Conservation (phyloP, 2,113 vertebrate genomes). For the Naja naja region DNA sequence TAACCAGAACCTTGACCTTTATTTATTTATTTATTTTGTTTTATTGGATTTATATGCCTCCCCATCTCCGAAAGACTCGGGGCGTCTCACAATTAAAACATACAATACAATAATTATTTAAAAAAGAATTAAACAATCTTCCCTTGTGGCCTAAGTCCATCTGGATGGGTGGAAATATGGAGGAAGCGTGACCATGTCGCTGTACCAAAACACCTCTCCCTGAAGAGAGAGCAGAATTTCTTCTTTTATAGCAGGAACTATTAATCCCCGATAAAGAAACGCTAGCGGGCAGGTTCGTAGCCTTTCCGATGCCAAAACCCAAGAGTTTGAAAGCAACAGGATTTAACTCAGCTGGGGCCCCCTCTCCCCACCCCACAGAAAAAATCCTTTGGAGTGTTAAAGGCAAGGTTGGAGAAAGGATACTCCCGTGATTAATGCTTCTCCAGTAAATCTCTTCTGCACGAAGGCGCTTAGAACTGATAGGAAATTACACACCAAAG, state of each 20-base stretch:
- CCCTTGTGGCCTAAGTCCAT: not conserved
- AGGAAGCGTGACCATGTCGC: not conserved
- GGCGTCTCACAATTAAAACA: too few species aligned
- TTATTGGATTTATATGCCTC: too few species aligned
- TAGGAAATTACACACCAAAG: constrained; percentile 7
- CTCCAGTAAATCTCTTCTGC: constrained; percentile 9
- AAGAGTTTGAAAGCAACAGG: not conserved
- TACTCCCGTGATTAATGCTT: not conserved
- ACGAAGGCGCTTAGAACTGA: not conserved
- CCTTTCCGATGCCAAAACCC: not conserved
- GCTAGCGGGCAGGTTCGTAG: not conserved
- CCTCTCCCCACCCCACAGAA: too few species aligned
- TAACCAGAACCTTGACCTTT: not conserved
- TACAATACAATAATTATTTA: too few species aligned
- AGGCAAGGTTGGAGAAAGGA: not conserved
- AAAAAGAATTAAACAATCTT: too few species aligned
- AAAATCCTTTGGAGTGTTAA: not conserved
- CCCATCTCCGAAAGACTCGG: too few species aligned
- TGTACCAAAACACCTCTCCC: not conserved
- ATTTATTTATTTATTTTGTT: too few species aligned
- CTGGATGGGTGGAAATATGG: not conserved
- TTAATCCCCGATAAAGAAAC: constrained; percentile 16
- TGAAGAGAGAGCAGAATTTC: not conserved
- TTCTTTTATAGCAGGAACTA: not conserved
- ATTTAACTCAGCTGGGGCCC: not conserved